These are phyloP conservation scores for Apaloderma vittatum DNA, from an alignment of 2,113 vertebrate species.

Conservation along the genomic window DNA sequence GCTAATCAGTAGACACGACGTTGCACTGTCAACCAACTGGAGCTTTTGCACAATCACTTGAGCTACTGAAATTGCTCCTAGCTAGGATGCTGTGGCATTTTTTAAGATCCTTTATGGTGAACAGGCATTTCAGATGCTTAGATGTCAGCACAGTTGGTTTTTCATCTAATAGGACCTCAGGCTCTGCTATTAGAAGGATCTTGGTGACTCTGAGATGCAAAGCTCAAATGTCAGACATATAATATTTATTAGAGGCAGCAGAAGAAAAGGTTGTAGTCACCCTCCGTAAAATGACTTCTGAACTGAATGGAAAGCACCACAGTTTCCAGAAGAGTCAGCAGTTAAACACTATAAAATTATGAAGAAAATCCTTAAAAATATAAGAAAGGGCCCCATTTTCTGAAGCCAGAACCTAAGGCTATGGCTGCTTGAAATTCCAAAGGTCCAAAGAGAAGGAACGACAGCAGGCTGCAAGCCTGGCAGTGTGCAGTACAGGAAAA, in stretches of 20 bases:
- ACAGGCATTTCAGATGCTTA: neutral
- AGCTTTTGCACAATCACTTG: neutral
- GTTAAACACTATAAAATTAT: neutral
- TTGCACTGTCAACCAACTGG: neutral
- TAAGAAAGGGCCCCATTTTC: neutral
- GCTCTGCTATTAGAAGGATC: neutral
- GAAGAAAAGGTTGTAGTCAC: slow-evolving; percentile 3
- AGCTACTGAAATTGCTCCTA: neutral
- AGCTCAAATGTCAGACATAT: slow-evolving; percentile 32
- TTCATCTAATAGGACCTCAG: neutral
- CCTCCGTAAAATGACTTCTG: neutral
- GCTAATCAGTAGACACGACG: neutral
- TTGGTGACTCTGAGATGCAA: neutral
- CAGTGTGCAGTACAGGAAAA: neutral
- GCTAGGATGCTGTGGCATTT: neutral
- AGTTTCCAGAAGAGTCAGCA: neutral
- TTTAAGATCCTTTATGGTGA: neutral
- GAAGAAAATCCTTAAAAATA: neutral
- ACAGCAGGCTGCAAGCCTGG: neutral
- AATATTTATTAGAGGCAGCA: slow-evolving; percentile 39
- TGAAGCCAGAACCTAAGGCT: neutral
- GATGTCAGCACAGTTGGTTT: neutral
- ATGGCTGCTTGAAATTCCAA: neutral
- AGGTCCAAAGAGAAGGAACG: neutral
- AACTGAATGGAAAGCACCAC: neutral